phyloP scores from a whole-genome alignment of 2,888 invertebrate genomes.

The Himalopsyche kuldschensis region DNA sequence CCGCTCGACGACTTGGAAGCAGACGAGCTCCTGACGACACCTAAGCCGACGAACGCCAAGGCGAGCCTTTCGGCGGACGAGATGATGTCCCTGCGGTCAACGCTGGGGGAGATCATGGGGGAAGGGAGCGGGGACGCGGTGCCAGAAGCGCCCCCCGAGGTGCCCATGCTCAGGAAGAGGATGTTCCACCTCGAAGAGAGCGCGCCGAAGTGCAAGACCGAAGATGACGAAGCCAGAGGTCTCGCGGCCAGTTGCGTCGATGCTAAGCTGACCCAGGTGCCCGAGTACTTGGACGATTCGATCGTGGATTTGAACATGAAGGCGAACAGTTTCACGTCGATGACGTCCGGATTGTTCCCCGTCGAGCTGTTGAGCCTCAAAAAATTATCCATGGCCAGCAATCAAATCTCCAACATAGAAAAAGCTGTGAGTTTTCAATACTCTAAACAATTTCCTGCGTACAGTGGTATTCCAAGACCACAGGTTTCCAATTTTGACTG shows the following conservation, averaged over 20 bases:
- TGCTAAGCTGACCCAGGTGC: background rate
- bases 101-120: too few species aligned
- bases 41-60: background rate
- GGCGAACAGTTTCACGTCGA: background rate
- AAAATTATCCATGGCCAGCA: conserved; percentile 50
- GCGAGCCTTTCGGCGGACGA: background rate
- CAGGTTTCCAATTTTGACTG: too few species aligned
- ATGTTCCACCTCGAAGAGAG: background rate
- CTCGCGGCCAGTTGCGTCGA: background rate
- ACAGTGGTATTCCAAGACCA: too few species aligned
- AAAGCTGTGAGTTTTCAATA: conserved; percentile 25
- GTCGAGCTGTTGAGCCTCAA: conserved; percentile 51
- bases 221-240: background rate
- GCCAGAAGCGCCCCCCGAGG: background rate
- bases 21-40: background rate
- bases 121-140: background rate
- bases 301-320: conserved; percentile 3
- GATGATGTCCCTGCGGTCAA: too few species aligned
- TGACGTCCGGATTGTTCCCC: conserved; percentile 12
- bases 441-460: too few species aligned
- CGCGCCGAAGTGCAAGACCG: background rate
- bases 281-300: background rate
- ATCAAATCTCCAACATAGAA: conserved; percentile 41
- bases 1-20: background rate
- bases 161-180: background rate